Conservation (phyloP, 2,113 vertebrate species). For the Pterophyllum scalare region DNA sequence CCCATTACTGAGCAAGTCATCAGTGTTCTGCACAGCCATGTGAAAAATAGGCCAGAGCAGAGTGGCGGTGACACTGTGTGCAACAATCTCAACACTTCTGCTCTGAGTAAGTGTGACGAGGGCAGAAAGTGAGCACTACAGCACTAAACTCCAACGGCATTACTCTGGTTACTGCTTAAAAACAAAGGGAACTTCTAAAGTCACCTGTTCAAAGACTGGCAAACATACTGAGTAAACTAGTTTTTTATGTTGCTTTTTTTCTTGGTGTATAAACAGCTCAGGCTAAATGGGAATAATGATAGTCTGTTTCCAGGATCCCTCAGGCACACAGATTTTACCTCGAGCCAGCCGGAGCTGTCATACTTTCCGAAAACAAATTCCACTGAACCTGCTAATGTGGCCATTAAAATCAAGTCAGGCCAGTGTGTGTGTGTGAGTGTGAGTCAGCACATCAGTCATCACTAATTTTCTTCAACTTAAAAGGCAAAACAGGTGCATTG, state of each 20-base stretch:
- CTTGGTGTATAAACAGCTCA: not conserved
- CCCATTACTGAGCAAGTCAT: conserved; percentile 34
- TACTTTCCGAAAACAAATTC: not conserved
- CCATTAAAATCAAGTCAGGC: not conserved
- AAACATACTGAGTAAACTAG: not conserved
- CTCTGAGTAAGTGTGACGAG: not conserved
- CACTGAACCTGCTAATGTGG: not conserved
- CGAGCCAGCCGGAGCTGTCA: not conserved
- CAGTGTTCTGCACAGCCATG: conserved; percentile 39
- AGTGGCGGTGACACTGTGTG: conserved; percentile 6
- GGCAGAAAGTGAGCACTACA: not conserved
- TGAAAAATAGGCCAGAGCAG: conserved; percentile 32
- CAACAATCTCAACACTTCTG: not conserved
- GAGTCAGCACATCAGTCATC: not conserved
- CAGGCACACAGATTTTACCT: not conserved
- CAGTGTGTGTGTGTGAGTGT: not conserved
- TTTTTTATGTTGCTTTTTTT: not conserved
- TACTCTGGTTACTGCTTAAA: not conserved
- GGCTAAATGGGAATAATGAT: not conserved
- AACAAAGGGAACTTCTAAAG: not conserved
- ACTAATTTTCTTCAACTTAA: not conserved
- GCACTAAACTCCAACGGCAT: not conserved
- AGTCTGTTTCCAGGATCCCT: not conserved
- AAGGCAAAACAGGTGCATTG: not conserved
- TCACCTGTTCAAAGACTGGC: not conserved